Evolutionary conservation across 2,113 vertebrate genomes (phyloP).

Genomic region (Gallinago undulata): DNA sequence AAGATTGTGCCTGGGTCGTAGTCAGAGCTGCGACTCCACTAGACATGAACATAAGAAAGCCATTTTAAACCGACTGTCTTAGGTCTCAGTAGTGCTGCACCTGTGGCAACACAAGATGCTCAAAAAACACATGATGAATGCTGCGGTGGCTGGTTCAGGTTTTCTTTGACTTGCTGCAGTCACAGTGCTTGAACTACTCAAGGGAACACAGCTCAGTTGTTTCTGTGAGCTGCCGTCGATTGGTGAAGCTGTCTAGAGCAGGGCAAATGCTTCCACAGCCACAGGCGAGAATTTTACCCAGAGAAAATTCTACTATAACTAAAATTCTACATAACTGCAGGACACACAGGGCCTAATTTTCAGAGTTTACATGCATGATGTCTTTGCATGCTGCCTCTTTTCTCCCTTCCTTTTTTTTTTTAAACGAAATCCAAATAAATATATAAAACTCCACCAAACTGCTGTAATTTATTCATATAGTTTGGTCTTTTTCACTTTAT

Average conservation of each 20-base stretch:
- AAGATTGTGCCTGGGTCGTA: background rate
- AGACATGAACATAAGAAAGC: background rate
- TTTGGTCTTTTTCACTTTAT: background rate
- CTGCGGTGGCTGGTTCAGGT: fast-evolving
- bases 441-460: background rate
- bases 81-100: background rate
- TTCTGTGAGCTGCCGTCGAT: background rate
- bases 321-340: background rate
- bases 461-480: background rate
- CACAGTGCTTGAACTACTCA: background rate
- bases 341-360: background rate
- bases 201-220: background rate
- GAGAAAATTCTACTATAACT: background rate
- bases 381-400: background rate
- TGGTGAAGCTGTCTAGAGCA: background rate
- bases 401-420: background rate
- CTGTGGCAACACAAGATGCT: background rate
- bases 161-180: background rate
- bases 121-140: fast-evolving
- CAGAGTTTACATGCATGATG: background rate
- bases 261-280: background rate
- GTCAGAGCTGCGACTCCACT: background rate
- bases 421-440: background rate
- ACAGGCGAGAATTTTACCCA: background rate
- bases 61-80: background rate